Base-by-base conservation (phyloP, 1,140 invertebrate species). In the Mycetomoellerius zeteki region DNA sequence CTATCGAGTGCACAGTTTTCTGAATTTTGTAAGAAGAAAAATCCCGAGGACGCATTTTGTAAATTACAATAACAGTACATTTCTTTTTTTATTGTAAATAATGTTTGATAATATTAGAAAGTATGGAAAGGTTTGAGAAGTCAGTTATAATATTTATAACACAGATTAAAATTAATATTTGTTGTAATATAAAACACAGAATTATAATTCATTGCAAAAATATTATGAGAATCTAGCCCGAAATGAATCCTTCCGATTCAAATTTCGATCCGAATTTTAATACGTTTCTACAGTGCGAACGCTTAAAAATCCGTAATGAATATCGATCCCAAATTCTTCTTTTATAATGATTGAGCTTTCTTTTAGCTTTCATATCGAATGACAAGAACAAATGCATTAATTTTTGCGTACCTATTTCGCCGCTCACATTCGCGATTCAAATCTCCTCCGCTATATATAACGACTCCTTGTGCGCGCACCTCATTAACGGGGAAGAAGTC, bases 401-500 rank as follows among this genome's bases (percentile, higher is more conserved):
- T n/a, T 75, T 47, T 84, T 24, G n/a, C 37, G 21, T 50, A 50
- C 4, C 14, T 75, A 84, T 75, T 84, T 84, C 14, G 54, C 24
- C 54, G 30, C 8, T 62, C 37, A 6, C 21, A 24, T 81, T 81
- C n/a, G 67, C 33, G 69, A 60, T 37, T 24, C 27, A 24, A 84
- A 75, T 73, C 69, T 24, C 24, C 27, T 60, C 37, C n/a, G 69
- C 71, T 37, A 37, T 84, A 75, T 37, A 37, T 84, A 75, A 84
- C 14, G 43, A 37, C 43, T 84, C 19, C 80, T 84, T 84, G 37
- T 62, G 69, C 69, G 69, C 54, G 80, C 69, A 84, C 80, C 80
- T 84, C 80, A 84, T 84, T 84, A 84, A 84, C 52, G 67, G 30
- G 24, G 80, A 84, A 73, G 54, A 84, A 84, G 54, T 84, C 80